These are phyloP conservation scores for Artibeus jamaicensis DNA, from an alignment of 2,797 vertebrate species.

Conservation along the genomic window DNA sequence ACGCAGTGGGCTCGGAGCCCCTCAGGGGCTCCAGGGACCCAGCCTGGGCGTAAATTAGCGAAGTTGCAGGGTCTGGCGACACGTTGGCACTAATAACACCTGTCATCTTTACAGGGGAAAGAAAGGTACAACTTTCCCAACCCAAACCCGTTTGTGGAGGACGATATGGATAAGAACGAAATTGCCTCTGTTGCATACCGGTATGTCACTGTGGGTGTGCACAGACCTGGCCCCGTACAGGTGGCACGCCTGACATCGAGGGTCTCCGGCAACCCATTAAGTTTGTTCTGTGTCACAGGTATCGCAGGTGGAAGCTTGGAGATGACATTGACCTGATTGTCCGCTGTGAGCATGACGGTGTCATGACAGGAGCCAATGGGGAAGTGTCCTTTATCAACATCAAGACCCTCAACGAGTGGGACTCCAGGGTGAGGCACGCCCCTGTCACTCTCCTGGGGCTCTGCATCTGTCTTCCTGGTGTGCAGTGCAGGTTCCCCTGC, in stretches of 20 bases:
- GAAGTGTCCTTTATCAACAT: conserved; percentile 98
- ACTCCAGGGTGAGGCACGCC: conserved; percentile 92
- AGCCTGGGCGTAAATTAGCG: background rate
- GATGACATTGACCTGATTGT: conserved; percentile 98
- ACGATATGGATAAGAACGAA: conserved; percentile 97
- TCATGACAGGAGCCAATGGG: conserved; percentile 97
- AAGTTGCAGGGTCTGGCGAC: background rate
- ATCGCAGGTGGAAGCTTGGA: conserved; percentile 98
- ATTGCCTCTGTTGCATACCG: conserved; percentile 98
- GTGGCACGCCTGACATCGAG: background rate
- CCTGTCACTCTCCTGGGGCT: accelerated
- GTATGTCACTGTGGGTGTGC: conserved; percentile 75
- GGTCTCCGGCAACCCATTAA: background rate
- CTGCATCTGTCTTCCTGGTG: background rate
- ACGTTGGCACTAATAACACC: background rate
- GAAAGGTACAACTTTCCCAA: conserved; percentile 96
- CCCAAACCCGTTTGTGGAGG: conserved; percentile 96
- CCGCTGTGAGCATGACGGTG: conserved; percentile 96
- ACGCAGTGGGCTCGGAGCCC: background rate
- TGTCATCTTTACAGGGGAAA: conserved; percentile 85
- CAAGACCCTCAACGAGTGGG: conserved; percentile 99
- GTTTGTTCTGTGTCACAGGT: conserved; percentile 81
- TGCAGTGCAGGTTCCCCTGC: background rate
- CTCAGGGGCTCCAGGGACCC: background rate
- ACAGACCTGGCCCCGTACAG: background rate